Conservation (phyloP, 2,113 vertebrate species). For the Seriola dumerili region DNA sequence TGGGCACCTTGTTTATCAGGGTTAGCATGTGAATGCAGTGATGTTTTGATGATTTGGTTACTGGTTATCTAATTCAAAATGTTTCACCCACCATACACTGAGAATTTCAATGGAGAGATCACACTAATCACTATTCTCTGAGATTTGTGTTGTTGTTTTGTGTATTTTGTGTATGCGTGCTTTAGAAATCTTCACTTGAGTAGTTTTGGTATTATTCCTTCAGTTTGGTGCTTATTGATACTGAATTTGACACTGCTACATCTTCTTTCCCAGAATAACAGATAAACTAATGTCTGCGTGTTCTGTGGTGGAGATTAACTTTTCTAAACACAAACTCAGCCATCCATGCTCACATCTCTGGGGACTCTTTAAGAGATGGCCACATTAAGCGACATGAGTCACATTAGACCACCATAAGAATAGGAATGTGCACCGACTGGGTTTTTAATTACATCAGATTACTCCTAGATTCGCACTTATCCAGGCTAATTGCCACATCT, state of each 20-base stretch:
- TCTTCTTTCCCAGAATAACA: constrained; percentile 4
- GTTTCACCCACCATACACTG: not conserved
- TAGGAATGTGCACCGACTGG: constrained; percentile 13
- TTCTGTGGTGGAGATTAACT: constrained; percentile 12
- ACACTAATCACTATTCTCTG: not conserved
- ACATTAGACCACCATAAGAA: constrained; percentile 48
- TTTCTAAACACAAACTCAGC: constrained; percentile 32
- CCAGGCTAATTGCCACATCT: constrained; percentile 49
- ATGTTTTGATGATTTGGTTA: not conserved
- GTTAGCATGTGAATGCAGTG: constrained; percentile 6
- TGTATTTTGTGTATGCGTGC: not conserved
- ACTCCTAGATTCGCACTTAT: constrained; percentile 51
- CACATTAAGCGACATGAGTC: constrained; percentile 29
- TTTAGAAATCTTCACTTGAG: not conserved
- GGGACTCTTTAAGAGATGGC: constrained; percentile 12
- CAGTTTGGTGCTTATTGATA: constrained; percentile 14
- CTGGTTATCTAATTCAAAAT: constrained; percentile 2
- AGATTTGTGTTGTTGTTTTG: not conserved
- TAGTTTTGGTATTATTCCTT: constrained; percentile 2
- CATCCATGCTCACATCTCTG: constrained; percentile 17
- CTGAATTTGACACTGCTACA: too few relatives aligned
- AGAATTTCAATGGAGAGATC: not conserved
- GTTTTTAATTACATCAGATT: constrained; percentile 72
- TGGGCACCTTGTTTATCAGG: not conserved
- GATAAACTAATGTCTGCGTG: constrained; percentile 12